Base-by-base conservation (phyloP, 2,888 invertebrate species). In the Tortrix viridana region DNA sequence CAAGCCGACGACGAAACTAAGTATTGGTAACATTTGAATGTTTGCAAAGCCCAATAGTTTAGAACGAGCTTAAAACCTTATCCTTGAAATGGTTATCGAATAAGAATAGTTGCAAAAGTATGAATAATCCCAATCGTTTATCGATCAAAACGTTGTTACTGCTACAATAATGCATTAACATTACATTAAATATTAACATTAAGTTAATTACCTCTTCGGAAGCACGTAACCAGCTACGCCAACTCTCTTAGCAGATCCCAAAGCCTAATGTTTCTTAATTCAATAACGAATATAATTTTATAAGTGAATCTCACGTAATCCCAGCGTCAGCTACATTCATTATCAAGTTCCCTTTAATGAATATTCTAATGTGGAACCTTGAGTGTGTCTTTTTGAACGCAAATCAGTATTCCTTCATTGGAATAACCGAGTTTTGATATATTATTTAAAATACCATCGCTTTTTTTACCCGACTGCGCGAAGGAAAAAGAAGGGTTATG, bases 341-440 rank as follows among this genome's bases (percentile, higher is more conserved):
- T 59, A 60, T 60, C 54, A 47, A 60, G 50, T 56, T 60, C 55
- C 54, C 55, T 65, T 54, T 60, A 55, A 65, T 65, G 65, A 65
- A 65, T 65, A 65, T 65, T 65, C 55, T 60, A 60, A 65, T 60
- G 38, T 59, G 52, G 49, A 59, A 50, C 48, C 60, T 55, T 60
- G 50, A 44, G 46, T 18, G 32, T 22, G 49, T 59, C 49, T 59
- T 54, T 37, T 52, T 46, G 38, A 47, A 47, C 22, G 26, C 26
- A 41, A 38, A 47, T 38, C 48, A 2, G 32, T 32, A 32, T 32
- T 32, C 32, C 44, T 32, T 57, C 26, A 22, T n/a, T 41, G n/a
- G 22, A 50, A 18, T 3, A 23, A 4, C 16, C 22, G 19, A 19
- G 16, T 20, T 50, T 37, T 50, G 20, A 19, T 14, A 16, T 37